Conservation (phyloP, 2,888 invertebrate species). For the Hetaerina titia region DNA sequence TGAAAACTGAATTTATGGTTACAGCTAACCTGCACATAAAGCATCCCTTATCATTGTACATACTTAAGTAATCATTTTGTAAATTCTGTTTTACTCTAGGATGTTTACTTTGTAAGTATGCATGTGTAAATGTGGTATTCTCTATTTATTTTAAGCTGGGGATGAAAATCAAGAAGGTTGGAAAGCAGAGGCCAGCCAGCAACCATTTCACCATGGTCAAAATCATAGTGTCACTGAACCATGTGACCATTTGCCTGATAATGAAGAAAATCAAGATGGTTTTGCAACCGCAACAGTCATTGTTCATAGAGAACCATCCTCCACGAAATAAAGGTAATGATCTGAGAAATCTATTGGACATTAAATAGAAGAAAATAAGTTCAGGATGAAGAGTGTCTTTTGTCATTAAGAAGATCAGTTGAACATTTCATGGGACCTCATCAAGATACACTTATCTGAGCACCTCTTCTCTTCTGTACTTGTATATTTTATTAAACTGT, state of each 20-base stretch:
- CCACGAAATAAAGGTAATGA: neutral
- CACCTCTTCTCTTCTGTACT: neutral
- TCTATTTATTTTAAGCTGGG: neutral
- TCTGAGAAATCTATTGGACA: neutral
- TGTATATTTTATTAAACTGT: neutral
- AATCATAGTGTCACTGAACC: neutral
- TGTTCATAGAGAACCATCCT: slow-evolving; percentile 33
- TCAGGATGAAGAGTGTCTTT: neutral
- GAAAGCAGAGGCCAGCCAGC: neutral
- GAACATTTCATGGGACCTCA: neutral
- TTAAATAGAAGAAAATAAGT: neutral
- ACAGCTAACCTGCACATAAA: neutral
- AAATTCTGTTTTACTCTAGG: neutral
- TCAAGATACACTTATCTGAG: neutral
- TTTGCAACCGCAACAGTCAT: neutral
- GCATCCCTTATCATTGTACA: neutral
- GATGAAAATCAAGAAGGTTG: neutral
- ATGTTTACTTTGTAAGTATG: neutral
- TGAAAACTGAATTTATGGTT: neutral
- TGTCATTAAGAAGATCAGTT: neutral
- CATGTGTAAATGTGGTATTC: neutral
- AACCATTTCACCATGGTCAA: neutral
- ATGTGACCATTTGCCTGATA: neutral
- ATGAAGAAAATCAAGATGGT: slow-evolving; percentile 14
- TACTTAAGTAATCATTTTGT: neutral